phyloP scores from a whole-genome alignment of 2,888 invertebrate species.

The Halocaridina rubra region DNA sequence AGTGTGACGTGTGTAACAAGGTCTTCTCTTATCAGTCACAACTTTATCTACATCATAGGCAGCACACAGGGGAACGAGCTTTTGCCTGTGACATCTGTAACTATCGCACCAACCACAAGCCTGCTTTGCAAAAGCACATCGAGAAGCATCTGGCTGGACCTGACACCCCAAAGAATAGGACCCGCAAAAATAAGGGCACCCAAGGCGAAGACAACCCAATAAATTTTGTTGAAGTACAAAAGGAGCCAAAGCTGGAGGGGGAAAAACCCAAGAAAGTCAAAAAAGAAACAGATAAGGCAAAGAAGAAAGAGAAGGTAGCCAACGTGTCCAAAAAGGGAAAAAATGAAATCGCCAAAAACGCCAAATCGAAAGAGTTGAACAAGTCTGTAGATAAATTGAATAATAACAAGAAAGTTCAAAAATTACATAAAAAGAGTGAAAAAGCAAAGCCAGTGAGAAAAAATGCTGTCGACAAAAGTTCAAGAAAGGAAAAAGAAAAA shows the following conservation, averaged over 20 bases:
- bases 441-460: too few species aligned
- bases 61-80: constrained; percentile 60
- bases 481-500: too few species aligned
- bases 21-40: constrained; percentile 60
- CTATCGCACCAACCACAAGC: constrained; percentile 56
- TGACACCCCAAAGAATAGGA: not conserved
- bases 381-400: too few species aligned
- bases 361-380: too few species aligned
- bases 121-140: constrained; percentile 51
- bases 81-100: constrained; percentile 57
- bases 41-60: constrained; percentile 57
- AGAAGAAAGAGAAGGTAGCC: too few species aligned
- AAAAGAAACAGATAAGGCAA: not conserved
- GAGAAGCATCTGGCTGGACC: constrained; percentile 36
- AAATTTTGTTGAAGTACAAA: constrained; percentile 18
- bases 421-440: too few species aligned
- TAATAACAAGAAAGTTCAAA: too few species aligned
- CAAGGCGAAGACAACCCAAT: not conserved
- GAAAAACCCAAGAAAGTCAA: not conserved
- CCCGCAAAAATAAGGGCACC: not conserved
- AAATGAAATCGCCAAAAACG: too few species aligned
- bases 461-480: too few species aligned
- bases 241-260: not conserved
- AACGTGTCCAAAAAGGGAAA: too few species aligned
- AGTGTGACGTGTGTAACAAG: constrained; percentile 57